Conservation (phyloP, 2,888 invertebrate species). For the Drosophila melanocephala region DNA sequence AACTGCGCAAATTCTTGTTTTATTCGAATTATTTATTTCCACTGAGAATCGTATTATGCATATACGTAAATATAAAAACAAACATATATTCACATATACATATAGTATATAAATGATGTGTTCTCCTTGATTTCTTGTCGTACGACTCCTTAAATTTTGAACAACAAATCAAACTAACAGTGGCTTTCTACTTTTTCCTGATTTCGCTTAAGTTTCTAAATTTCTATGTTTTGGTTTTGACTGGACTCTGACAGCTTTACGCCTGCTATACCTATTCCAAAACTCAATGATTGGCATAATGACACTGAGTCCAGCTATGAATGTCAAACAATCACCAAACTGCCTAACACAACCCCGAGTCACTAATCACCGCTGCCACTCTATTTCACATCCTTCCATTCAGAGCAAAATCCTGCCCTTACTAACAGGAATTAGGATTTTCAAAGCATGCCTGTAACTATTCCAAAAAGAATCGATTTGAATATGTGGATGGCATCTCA, state of each 20-base stretch:
- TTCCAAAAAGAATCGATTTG: background rate
- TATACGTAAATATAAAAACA: no score
- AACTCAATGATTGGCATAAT: background rate
- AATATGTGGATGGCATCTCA: background rate
- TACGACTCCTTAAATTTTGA: constrained; percentile 45
- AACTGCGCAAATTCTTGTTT: background rate
- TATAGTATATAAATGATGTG: background rate
- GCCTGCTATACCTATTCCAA: constrained; percentile 3
- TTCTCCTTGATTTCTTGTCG: background rate
- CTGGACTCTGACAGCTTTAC: background rate
- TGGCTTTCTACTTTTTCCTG: constrained; percentile 11
- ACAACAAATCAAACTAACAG: constrained; percentile 26
- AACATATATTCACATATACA: no score
- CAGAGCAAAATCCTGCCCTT: constrained; percentile 8
- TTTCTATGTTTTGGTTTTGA: background rate
- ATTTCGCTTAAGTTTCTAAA: constrained; percentile 2
- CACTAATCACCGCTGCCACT: background rate
- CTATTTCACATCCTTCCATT: background rate
- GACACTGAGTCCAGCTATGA: background rate
- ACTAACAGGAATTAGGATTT: background rate
- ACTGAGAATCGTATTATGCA: constrained; percentile 6
- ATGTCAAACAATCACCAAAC: constrained; percentile 15
- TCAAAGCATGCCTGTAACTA: background rate
- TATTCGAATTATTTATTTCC: background rate
- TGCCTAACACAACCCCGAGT: background rate